Percentiles rank a stretch among this genome's conserved stretches.
phyloP scores from a whole-genome alignment of 2,888 invertebrate genomes.

The Harpalus rufipes region DNA sequence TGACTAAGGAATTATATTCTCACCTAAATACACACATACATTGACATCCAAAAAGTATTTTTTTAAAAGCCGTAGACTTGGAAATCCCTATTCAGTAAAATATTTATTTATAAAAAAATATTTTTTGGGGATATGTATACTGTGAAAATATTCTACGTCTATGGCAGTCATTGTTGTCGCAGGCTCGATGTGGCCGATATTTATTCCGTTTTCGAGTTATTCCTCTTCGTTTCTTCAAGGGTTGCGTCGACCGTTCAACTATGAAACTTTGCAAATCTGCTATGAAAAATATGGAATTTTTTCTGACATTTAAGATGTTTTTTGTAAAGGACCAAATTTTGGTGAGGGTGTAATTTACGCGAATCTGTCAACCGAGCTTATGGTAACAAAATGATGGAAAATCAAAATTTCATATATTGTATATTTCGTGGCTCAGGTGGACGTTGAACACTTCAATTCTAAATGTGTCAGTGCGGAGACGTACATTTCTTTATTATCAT shows the following conservation, averaged over 20 bases:
- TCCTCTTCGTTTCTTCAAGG: slow-evolving; percentile 2
- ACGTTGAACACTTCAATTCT: background rate
- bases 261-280: slow-evolving; percentile 46
- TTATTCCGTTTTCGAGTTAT: slow-evolving; percentile 38
- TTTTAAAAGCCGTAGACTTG: no score
- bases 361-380: slow-evolving; percentile 5
- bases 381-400: background rate
- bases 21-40: no score
- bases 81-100: no score
- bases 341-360: slow-evolving; percentile 6
- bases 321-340: slow-evolving; percentile 27
- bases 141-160: background rate
- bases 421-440: background rate
- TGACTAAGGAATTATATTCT: no score
- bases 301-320: slow-evolving; percentile 37
- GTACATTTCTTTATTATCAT: background rate
- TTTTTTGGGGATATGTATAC: no score
- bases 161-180: background rate
- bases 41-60: no score
- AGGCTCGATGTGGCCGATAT: background rate
- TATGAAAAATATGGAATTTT: slow-evolving; percentile 43
- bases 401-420: background rate
- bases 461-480: background rate
- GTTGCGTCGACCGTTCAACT: background rate
- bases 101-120: no score